Evolutionary conservation across 2,113 vertebrate species (phyloP), one percentile per base, ranked within the genome.

Genomic region (Phrynosoma platyrhinos): DNA sequence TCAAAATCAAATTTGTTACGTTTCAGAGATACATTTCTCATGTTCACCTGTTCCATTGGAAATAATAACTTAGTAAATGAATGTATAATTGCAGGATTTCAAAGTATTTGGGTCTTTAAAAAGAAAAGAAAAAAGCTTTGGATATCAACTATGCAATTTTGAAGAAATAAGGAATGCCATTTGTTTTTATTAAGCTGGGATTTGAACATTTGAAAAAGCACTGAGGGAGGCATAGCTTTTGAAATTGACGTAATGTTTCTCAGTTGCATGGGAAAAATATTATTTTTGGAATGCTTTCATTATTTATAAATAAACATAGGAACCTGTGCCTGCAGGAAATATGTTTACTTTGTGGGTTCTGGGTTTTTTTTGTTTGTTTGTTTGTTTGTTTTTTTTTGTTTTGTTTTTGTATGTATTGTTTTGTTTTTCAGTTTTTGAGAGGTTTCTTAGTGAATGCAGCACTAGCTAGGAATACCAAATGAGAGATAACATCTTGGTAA

Each of bases 101-200:
- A 93, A 62, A 95, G 87, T 89, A 86, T 92, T 93, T 78, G 14
- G 87, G 52, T 94, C 91, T 93, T 95, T 92, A 94, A 96, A n/a
- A 94, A 92, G 95, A 95, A 87, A 30, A 94, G 92, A 95, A 95
- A 89, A 94, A 96, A 90, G 90, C 92, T 94, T 94, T 94, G 77
- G 91, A 94, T 95, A 93, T 93, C 81, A 90, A 91, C 93, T 89
- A 85, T 16, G 94, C 92, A 97, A 92, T 97, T 96, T 94, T 92
- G 89, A 94, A 95, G 94, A 96, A 96, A 96, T 93, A 91, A 97
- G 90, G 90, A 92, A 93, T 96, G 95, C 94, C 91, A 95, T 97
- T 97, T 96, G 94, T 96, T 97, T 97, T 97, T 97, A 97, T 97
- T 97, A 97, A 97, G 80, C 95, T 97, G 97, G 97, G 97, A 97